phyloP scores from a whole-genome alignment of 2,113 vertebrate genomes.

The Propithecus coquereli region DNA sequence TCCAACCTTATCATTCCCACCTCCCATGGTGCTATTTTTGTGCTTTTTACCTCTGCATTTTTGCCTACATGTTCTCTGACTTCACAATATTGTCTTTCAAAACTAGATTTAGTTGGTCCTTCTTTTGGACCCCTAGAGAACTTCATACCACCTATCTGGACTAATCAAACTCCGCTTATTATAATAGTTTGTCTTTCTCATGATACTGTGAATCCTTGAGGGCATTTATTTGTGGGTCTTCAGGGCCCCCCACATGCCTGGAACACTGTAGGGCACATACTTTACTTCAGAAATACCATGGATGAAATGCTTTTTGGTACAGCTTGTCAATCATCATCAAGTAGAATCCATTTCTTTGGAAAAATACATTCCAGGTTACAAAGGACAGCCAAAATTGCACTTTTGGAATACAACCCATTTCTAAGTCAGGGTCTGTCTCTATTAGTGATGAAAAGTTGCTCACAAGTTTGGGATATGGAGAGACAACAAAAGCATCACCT shows the following conservation, averaged over 20 bases:
- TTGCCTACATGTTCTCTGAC: neutral
- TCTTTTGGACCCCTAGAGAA: neutral
- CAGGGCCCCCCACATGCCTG: neutral
- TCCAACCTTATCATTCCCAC: neutral
- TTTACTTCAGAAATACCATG: neutral
- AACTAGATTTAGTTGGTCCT: neutral
- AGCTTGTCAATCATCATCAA: neutral
- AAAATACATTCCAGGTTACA: neutral
- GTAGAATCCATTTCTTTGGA: neutral
- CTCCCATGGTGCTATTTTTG: rapidly evolving
- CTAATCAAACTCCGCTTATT: neutral
- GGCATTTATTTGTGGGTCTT: neutral
- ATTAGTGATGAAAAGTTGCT: constrained; percentile 42
- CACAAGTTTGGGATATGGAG: neutral
- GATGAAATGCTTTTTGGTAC: neutral
- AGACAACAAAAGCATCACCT: constrained; percentile 63
- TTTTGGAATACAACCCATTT: neutral
- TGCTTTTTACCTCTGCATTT: neutral
- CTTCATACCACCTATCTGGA: neutral
- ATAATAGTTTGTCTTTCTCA: neutral
- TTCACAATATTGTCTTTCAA: neutral
- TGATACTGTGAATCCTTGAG: neutral
- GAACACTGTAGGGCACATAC: neutral
- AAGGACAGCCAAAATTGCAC: neutral
- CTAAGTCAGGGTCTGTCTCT: neutral